These are phyloP conservation scores for Argopecten irradians DNA, from an alignment of 1,140 invertebrate species.

Conservation along the genomic window DNA sequence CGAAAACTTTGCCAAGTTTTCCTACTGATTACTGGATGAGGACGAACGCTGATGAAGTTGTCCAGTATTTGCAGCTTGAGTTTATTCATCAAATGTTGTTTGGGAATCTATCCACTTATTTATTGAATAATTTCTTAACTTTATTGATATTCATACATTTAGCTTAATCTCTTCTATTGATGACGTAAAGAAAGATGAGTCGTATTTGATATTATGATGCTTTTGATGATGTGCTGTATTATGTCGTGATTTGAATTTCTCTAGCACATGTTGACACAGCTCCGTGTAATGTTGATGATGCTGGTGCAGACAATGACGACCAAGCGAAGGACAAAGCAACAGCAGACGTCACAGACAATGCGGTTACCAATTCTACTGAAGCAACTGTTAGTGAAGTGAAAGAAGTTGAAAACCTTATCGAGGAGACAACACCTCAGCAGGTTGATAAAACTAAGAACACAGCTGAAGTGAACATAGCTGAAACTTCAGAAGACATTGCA, in stretches of 20 bases:
- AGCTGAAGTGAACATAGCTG: background rate
- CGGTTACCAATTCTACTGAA: background rate
- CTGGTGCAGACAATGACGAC: background rate
- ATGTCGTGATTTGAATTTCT: constrained; percentile 18
- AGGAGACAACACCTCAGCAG: background rate
- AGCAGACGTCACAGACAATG: background rate
- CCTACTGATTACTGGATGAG: background rate
- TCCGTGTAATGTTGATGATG: constrained; percentile 21
- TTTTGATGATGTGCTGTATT: constrained; percentile 21
- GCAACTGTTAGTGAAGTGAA: background rate
- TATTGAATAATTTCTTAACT: too few relatives aligned
- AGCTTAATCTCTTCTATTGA: background rate
- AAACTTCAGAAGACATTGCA: background rate
- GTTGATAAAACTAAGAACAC: constrained; percentile 5
- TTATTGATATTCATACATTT: background rate
- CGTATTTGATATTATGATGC: background rate
- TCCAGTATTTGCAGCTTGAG: constrained; percentile 8
- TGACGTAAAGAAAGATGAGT: background rate
- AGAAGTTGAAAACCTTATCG: background rate
- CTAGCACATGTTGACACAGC: constrained; percentile 20
- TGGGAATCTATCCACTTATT: constrained; percentile 8
- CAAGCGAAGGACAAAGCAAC: background rate
- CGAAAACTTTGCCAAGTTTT: background rate
- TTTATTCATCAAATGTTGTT: background rate
- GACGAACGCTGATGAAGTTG: background rate